A percentile compares a stretch with the other conserved stretches of the same genome.
Evolutionary conservation across 2,113 vertebrate species (phyloP).

Genomic region (Salvelinus alpinus): DNA sequence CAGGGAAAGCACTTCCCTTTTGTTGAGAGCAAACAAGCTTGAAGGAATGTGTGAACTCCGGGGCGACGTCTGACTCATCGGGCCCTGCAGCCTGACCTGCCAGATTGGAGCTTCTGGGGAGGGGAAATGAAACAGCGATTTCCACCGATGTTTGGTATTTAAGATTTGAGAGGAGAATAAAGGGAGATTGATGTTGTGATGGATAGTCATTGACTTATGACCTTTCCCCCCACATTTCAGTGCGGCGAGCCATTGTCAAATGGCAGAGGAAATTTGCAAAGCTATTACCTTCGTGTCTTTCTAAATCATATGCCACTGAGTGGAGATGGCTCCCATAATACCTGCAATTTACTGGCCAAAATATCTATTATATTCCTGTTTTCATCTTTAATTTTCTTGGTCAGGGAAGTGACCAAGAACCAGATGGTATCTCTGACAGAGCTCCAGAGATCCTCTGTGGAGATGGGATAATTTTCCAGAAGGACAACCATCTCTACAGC

Average conservation of each 20-base stretch:
- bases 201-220: slow-evolving; percentile 77
- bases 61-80: background rate
- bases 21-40: slow-evolving; percentile 1
- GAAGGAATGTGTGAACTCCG: background rate
- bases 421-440: too few relatives aligned
- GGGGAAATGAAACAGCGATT: slow-evolving; percentile 63
- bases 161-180: slow-evolving; percentile 64
- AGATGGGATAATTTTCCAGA: too few relatives aligned
- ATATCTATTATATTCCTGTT: slow-evolving; percentile 56
- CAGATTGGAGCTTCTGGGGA: slow-evolving; percentile 53
- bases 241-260: slow-evolving; percentile 61
- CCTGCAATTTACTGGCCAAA: slow-evolving; percentile 57
- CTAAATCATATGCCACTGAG: slow-evolving; percentile 58
- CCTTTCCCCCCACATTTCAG: slow-evolving; percentile 56
- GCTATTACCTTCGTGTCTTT: slow-evolving; percentile 63
- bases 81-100: slow-evolving; percentile 18
- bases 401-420: too few relatives aligned
- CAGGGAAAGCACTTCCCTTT: background rate
- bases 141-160: slow-evolving; percentile 67
- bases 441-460: too few relatives aligned
- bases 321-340: slow-evolving; percentile 52
- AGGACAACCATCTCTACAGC: too few relatives aligned
- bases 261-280: slow-evolving; percentile 69
- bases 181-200: slow-evolving; percentile 75
- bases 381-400: slow-evolving; percentile 13